phyloP scores from a whole-genome alignment of 1,140 invertebrate genomes.

The Laodelphax striatellus region DNA sequence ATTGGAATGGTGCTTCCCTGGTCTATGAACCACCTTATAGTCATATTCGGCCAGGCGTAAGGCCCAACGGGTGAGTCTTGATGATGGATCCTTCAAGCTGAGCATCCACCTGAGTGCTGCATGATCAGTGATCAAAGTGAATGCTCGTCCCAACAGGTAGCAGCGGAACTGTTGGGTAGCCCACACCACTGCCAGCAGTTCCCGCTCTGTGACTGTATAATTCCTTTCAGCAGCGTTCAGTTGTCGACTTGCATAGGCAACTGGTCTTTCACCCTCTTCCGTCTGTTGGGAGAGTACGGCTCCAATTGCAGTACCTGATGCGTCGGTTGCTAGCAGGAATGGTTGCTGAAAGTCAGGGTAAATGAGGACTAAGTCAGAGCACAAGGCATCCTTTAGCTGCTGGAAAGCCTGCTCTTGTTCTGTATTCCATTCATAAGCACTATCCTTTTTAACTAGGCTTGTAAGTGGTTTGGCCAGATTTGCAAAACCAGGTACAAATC shows the following conservation, averaged over 20 bases:
- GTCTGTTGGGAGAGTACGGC: constrained; percentile 25
- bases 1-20: no score
- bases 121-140: no score
- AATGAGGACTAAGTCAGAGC: constrained; percentile 26
- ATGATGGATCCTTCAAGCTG: no score
- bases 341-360: constrained; percentile 27
- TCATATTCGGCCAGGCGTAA: no score
- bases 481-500: constrained; percentile 30
- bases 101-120: no score
- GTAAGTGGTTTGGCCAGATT: constrained; percentile 28
- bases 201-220: no score
- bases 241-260: constrained; percentile 23
- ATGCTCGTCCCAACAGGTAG: no score
- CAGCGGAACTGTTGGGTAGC: constrained; percentile 1
- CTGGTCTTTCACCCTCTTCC: constrained; percentile 16
- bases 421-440: not conserved
- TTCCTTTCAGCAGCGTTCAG: no score
- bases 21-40: no score
- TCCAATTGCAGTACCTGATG: constrained; percentile 23
- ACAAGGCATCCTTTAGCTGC: constrained; percentile 28
- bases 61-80: no score
- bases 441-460: constrained; percentile 26
- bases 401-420: constrained; percentile 22
- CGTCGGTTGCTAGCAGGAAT: constrained; percentile 28
- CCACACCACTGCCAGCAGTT: no score